phyloP scores from a whole-genome alignment of 1,140 invertebrate genomes.

The Drosophila punjabiensis region DNA sequence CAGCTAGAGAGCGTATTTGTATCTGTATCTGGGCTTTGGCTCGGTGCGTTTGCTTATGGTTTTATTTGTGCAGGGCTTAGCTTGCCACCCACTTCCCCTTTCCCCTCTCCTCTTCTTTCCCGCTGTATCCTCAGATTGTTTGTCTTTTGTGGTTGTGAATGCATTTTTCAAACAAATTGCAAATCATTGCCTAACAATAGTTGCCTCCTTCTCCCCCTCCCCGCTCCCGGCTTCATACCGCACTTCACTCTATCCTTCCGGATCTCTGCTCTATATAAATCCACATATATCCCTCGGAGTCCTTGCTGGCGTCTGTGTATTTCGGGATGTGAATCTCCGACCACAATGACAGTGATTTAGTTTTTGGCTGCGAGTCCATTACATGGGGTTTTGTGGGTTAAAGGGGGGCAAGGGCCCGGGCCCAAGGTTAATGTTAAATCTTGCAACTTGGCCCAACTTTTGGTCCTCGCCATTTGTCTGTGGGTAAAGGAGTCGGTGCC shows the following conservation, averaged over 20 bases:
- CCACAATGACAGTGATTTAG: conserved; percentile 81
- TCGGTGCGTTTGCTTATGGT: conserved; percentile 73
- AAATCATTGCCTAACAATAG: conserved; percentile 84
- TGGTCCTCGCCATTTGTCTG: conserved; percentile 63
- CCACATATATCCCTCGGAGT: conserved; percentile 19
- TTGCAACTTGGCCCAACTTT: conserved; percentile 44
- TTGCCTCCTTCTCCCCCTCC: conserved; percentile 29
- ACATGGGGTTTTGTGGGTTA: conserved; percentile 47
- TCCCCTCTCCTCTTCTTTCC: not conserved
- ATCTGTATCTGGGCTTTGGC: conserved; percentile 42
- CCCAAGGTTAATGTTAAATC: conserved; percentile 66
- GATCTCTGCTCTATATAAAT: conserved; percentile 3
- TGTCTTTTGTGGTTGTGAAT: conserved; percentile 78
- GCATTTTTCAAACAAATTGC: conserved; percentile 84
- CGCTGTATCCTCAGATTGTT: conserved; percentile 42
- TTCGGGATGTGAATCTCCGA: conserved; percentile 63
- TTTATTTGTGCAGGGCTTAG: conserved; percentile 64
- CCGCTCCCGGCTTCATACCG: conserved; percentile 15
- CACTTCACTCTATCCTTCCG: conserved; percentile 20
- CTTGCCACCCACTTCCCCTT: not conserved
- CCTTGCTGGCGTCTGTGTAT: conserved; percentile 26
- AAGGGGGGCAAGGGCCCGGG: not conserved
- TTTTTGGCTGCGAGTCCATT: conserved; percentile 79
- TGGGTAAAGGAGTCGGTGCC: not conserved
- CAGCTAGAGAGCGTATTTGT: conserved; percentile 12